A percentile compares a stretch with the other conserved stretches of the same genome.
phyloP scores from a whole-genome alignment of 2,797 vertebrate genomes.

The Anabacerthia variegaticeps region DNA sequence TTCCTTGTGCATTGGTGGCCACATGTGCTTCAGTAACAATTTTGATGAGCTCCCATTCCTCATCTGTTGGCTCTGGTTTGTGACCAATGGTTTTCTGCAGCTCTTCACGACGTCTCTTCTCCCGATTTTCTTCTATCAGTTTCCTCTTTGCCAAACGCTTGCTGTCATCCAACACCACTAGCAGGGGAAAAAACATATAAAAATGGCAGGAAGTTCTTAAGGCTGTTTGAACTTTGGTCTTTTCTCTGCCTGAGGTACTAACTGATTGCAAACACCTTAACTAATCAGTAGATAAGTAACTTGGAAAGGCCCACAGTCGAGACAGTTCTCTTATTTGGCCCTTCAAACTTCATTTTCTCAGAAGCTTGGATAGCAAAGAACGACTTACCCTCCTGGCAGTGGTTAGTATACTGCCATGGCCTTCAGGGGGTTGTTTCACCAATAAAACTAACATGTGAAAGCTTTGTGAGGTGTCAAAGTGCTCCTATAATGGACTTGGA shows the following conservation, averaged over 20 bases:
- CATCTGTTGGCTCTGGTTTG: slow-evolving; percentile 90
- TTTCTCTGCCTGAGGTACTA: not conserved
- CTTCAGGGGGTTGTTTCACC: not conserved
- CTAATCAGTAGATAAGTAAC: not conserved
- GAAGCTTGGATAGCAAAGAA: not conserved
- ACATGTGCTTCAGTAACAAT: slow-evolving; percentile 95
- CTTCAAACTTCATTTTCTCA: not conserved
- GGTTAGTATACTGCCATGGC: not conserved
- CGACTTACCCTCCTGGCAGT: not conserved
- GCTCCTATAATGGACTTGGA: not conserved
- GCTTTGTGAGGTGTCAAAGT: not conserved
- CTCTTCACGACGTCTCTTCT: slow-evolving; percentile 90
- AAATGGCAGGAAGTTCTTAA: not conserved
- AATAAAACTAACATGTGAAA: not conserved
- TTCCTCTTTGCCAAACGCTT: slow-evolving; percentile 96
- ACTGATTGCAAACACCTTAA: not conserved
- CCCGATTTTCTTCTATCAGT: slow-evolving; percentile 94
- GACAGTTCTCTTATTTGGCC: not conserved
- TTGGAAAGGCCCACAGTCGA: not conserved
- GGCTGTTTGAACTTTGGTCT: not conserved
- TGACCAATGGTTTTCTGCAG: slow-evolving; percentile 90
- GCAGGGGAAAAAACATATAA: not conserved
- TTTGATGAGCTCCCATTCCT: slow-evolving; percentile 97
- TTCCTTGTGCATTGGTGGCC: slow-evolving; percentile 96
- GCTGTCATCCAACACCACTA: slow-evolving; percentile 97